Evolutionary conservation across 2,888 invertebrate genomes (phyloP), one percentile per base, ranked within the genome.

Genomic region (Xylocampa areola): DNA sequence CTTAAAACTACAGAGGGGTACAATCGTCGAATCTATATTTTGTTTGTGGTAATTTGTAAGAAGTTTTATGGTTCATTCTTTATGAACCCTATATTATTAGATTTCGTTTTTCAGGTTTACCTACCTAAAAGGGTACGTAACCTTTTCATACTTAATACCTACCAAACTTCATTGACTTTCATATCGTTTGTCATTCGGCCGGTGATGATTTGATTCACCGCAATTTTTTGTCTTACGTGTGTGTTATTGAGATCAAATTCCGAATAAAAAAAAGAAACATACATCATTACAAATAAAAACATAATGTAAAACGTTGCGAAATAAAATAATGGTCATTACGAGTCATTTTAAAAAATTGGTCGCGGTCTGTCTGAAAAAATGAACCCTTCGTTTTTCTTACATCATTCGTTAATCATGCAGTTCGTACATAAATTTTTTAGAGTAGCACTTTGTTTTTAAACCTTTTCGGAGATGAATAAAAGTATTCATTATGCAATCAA

Each of bases 321-420:
- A 32, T 10, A 32, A 63, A 33, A 39, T 50, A 17, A 40, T 67
- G 32, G 36, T 47, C 35, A 57, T 51, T 54, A 54, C 19, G 16
- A 41, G 32, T 58, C 41, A 61, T 53, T 62, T 40, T 2, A 45
- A 49, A 55, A 52, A 57, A 72, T 36, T 52, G 32, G 43, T 49
- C 43, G 36, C 41, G 41, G 33, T 55, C 11, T 5, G 45, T 8
- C 36, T 11, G 23, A 54, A 59, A 54, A 57, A 68, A 49, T 44
- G 41, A 14, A 59, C 48, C 53, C 58, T 61, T 64, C 40, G 11
- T 41, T 57, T 64, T 71, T 64, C 37, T 47, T 43, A 17, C 5
- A 14, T 17, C 40, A 39, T 32, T 52, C 27, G 44, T 71, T 61
- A 44, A 47, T 61, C 29, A 55, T 13, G 16, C 8, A 13, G 35